phyloP scores from a whole-genome alignment of 2,888 invertebrate species.

The Teleogryllus oceanicus region DNA sequence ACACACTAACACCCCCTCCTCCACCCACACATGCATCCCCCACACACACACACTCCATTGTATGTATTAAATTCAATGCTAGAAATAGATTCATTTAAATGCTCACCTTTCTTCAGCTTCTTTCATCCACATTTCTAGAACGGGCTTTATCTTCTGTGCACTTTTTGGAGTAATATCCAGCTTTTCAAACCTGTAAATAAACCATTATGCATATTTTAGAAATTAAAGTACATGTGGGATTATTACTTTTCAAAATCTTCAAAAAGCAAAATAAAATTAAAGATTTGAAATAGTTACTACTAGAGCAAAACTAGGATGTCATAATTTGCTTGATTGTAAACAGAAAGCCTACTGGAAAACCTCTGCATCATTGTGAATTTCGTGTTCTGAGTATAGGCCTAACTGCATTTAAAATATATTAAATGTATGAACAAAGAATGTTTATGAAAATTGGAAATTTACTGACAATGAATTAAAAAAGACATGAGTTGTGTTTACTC shows the following conservation, averaged over 20 bases:
- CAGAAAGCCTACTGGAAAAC: no score
- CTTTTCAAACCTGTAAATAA: constrained; percentile 90
- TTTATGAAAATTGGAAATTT: background rate
- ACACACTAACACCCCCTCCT: no score
- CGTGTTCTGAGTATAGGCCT: no score
- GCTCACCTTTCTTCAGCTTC: constrained; percentile 94
- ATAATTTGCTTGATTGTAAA: no score
- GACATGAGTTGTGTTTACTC: no score
- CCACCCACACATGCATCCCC: no score
- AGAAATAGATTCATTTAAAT: constrained; percentile 21
- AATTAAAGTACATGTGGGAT: background rate
- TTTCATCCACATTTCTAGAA: constrained; percentile 97
- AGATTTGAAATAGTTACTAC: background rate
- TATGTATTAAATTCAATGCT: background rate
- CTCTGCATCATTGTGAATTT: no score
- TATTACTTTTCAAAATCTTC: background rate
- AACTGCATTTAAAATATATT: no score
- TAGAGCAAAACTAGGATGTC: no score
- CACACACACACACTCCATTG: background rate
- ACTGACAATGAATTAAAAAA: background rate
- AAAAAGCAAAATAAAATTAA: background rate
- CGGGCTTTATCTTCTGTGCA: constrained; percentile 98
- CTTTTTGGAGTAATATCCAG: constrained; percentile 99
- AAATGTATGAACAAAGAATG: no score
- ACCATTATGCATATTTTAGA: constrained; percentile 34